Base-by-base conservation (phyloP, 2,888 invertebrate species). In the Tigriopus californicus region DNA sequence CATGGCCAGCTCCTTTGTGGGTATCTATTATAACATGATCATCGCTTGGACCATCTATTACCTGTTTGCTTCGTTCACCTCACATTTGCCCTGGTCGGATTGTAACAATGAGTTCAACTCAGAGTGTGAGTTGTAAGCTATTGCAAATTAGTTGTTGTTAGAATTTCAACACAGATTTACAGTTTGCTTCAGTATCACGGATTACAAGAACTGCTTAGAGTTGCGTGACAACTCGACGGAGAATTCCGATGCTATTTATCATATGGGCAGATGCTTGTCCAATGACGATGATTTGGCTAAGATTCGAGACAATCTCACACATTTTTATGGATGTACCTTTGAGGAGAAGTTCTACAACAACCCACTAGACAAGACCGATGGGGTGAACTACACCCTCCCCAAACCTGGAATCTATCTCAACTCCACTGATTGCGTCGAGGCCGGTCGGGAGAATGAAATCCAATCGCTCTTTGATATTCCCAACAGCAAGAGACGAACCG, bases 11-110 rank as follows among this genome's bases (percentile, higher is more conserved):
- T 41, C 46, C 22, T 57, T 56, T 1, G 51, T 61, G 13, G 61
- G 51, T 1, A 15, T 61, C 11, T 64, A 64, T 61, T 64, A 64
- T 62, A 64, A 64, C 55, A 61, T 64, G 47, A 64, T 64, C 46
- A 60, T 64, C 13, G 83, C 82, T 55, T 83, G 83, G 83, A 82
- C 83, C 44, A 78, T 83, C 61, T 82, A 80, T 70, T 83, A 83
- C 68, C 81, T 83, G 77, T 79, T 80, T 65, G 79, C 76, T 61
- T 67, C 67, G 11, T 66, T 66, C 63, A 63, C 68, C 46, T 68
- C 69, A 52, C 68, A 68, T 48, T 67, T 83, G 63, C 83, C 83
- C 0, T 83, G 83, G 83, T 79, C 80, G 67, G 78, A 79, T 65
- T 83, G 83, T 65, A 79, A 80, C 52, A 75, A 78, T 1, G 77